phyloP scores from a whole-genome alignment of 2,113 vertebrate species.

The Amphiprion ocellaris region DNA sequence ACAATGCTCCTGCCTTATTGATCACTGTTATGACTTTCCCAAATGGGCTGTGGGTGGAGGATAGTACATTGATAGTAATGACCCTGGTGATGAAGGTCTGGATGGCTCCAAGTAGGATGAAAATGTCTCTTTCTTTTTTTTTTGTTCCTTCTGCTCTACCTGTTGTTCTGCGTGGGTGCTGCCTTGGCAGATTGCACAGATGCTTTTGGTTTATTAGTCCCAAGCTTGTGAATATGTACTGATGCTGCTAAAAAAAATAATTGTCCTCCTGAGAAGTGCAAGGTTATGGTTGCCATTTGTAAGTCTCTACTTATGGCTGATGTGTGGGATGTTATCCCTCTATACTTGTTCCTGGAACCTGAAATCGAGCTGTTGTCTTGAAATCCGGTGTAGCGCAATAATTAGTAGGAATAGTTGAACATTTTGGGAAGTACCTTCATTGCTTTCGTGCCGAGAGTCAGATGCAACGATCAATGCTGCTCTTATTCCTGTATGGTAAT shows the following conservation, averaged over 20 bases:
- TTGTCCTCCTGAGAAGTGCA: background rate
- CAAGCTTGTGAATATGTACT: background rate
- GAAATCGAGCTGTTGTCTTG: background rate
- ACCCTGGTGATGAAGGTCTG: constrained; percentile 24
- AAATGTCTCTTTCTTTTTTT: constrained; percentile 44
- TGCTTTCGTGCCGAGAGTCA: background rate
- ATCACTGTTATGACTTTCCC: constrained; percentile 63
- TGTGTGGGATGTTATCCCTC: background rate
- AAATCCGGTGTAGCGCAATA: background rate
- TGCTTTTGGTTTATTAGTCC: constrained; percentile 24
- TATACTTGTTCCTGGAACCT: background rate
- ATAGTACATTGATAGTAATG: constrained; percentile 9
- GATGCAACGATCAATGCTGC: background rate
- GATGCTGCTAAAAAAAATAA: background rate
- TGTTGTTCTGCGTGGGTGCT: constrained; percentile 20
- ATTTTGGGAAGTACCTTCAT: background rate
- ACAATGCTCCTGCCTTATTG: constrained; percentile 48
- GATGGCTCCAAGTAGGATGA: constrained; percentile 18
- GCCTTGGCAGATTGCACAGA: background rate
- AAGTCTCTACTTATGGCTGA: background rate
- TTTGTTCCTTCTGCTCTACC: constrained; percentile 16
- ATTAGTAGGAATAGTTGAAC: background rate
- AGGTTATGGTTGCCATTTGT: background rate
- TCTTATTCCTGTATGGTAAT: background rate
- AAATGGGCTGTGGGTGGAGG: constrained; percentile 57